A percentile compares a stretch with the other conserved stretches of the same genome.
Conservation (phyloP, 2,888 invertebrate species). For the Omphaloscelis lunosa region DNA sequence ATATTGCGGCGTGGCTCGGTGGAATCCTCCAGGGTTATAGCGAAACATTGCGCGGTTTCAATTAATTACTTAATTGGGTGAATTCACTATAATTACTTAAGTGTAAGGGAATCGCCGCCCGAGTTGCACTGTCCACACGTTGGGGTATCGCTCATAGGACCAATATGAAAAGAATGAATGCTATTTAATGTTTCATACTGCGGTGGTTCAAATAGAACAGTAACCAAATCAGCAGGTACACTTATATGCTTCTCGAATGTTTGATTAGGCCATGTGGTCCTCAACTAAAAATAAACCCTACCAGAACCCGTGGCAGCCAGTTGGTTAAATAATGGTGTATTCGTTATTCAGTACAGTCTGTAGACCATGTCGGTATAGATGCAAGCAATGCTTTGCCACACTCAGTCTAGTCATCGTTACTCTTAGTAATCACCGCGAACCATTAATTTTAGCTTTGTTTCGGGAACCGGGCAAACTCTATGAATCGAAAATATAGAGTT, state of each 20-base stretch:
- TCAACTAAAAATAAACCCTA: conserved; percentile 53
- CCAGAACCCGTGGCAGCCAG: conserved; percentile 26
- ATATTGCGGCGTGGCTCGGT: background rate
- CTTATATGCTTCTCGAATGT: conserved; percentile 35
- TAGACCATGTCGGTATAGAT: background rate
- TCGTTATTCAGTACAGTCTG: conserved; percentile 20
- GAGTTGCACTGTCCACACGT: conserved; percentile 32
- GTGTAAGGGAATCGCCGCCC: conserved; percentile 46
- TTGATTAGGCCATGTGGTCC: conserved; percentile 60
- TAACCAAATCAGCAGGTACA: conserved; percentile 14
- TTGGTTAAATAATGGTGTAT: conserved; percentile 30
- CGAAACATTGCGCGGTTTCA: conserved; percentile 47
- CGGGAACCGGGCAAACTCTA: background rate
- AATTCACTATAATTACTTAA: conserved; percentile 66
- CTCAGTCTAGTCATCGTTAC: background rate
- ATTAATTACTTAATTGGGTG: conserved; percentile 68
- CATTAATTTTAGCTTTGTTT: background rate
- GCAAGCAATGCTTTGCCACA: background rate
- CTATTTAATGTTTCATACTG: conserved; percentile 1
- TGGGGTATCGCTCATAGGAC: conserved; percentile 5
- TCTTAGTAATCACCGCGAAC: background rate
- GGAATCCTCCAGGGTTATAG: conserved; percentile 43
- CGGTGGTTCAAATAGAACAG: conserved; percentile 28
- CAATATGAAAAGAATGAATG: conserved; percentile 5
- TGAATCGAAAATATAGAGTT: background rate